A percentile compares a stretch with the other conserved stretches of the same genome.
These are phyloP conservation scores for Heliconius aoede DNA, from an alignment of 2,888 invertebrate species.

Conservation along the genomic window DNA sequence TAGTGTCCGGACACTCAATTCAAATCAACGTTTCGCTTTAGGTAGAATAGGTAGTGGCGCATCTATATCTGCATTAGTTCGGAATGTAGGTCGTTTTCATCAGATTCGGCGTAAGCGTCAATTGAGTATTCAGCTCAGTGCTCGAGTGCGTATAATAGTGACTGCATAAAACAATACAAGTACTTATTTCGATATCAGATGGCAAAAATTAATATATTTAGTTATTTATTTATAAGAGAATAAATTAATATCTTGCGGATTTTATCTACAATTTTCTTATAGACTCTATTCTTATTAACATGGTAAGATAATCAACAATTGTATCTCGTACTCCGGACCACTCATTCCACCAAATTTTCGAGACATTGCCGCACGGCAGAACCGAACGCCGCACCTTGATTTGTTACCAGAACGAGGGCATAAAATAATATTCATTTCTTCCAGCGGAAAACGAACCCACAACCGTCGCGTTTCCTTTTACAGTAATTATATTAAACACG, in stretches of 20 bases:
- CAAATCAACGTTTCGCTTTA: neutral
- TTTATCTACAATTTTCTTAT: too few relatives aligned
- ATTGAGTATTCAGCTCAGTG: constrained; percentile 39
- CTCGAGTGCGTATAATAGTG: constrained; percentile 37
- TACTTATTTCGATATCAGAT: neutral
- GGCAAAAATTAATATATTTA: neutral
- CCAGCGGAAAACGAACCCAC: neutral
- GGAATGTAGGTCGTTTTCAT: constrained; percentile 47
- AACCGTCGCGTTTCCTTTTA: neutral
- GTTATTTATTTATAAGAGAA: neutral
- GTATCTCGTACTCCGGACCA: too few relatives aligned
- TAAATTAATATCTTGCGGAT: too few relatives aligned
- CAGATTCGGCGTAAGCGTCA: constrained; percentile 33
- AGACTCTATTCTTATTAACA: too few relatives aligned
- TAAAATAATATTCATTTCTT: neutral
- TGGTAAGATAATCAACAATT: too few relatives aligned
- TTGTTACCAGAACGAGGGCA: too few relatives aligned
- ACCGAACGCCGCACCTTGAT: too few relatives aligned
- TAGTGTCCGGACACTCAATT: too few relatives aligned
- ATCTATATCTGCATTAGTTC: constrained; percentile 38
- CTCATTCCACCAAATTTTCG: too few relatives aligned
- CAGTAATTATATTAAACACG: neutral
- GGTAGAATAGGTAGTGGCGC: constrained; percentile 14
- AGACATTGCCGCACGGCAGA: too few relatives aligned
- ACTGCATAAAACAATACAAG: constrained; percentile 20